Evolutionary conservation across 2,797 vertebrate species (phyloP).

Genomic region (Rhincodon typus): DNA sequence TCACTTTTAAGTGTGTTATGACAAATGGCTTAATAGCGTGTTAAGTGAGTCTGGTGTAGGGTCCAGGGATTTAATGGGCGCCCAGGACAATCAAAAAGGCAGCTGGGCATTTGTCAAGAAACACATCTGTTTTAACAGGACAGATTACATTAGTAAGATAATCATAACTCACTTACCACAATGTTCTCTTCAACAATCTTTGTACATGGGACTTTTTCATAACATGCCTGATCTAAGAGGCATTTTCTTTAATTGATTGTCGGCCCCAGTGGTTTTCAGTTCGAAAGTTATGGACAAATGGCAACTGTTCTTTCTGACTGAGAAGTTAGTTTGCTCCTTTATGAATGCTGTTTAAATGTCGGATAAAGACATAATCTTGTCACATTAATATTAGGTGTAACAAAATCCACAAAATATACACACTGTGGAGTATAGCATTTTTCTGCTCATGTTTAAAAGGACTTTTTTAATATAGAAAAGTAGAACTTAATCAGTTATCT

Average conservation of each 20-base stretch:
- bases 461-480: not conserved
- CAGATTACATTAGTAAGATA: not conserved
- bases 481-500: not conserved
- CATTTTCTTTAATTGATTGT: not conserved
- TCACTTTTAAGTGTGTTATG: not conserved
- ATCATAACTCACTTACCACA: not conserved
- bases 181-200: not conserved
- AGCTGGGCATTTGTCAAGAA: not conserved
- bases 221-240: not conserved
- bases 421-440: not conserved
- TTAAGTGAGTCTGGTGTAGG: not conserved
- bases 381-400: not conserved
- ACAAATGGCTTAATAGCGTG: not conserved
- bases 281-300: not conserved
- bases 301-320: not conserved
- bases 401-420: not conserved
- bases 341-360: not conserved
- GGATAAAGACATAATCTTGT: not conserved
- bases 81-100: not conserved
- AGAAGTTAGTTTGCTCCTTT: not conserved
- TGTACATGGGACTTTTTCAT: not conserved
- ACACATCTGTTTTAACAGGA: not conserved
- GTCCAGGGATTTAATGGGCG: not conserved
- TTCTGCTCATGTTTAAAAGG: not conserved
- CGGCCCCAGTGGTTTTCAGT: not conserved